Base-by-base conservation (phyloP, 2,888 invertebrate species). In the Thymelicus acteon region DNA sequence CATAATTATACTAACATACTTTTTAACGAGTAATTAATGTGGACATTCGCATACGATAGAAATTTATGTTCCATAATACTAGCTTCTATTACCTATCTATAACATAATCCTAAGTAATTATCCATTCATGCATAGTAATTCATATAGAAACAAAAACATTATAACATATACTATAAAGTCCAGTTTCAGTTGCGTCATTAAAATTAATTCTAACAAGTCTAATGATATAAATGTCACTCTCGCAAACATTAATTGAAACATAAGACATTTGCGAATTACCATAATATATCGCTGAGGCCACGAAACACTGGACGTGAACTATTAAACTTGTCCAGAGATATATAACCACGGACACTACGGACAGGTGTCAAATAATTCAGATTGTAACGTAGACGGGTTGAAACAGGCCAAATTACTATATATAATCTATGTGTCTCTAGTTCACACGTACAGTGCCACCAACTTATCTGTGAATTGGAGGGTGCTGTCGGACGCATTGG, bases 201-300 rank as follows among this genome's bases (percentile, higher is more conserved):
- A 58, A 64, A 70, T 70, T 48, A 44, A 70, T 70, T 63, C 31
- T 52, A 71, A 63, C 63, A 24, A 54, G 64, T 71, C 60, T n/a
- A 24, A 19, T 44, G 63, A 63, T 71, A 72, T 74, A 75, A 75
- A 75, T 73, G 75, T 75, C 75, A 72, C 71, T 69, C 24, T 73
- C 71, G 72, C 72, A 69, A 72, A 64, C 68, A 66, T 72, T 76
- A 74, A 75, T 75, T 76, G 75, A 73, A 74, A 72, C 71, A 71
- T 74, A 74, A 76, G 74, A 71, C 71, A 70, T 66, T 63, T 60
- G 52, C 31, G 24, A 65, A 65, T 71, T 65, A 65, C 60, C 64
- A 71, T 71, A 70, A 70, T 60, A 70, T 64, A 70, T 64, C 48
- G 69, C 47, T 63, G n/a, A 7, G n/a, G 40, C 15, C n/a, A 40